phyloP scores from a whole-genome alignment of 2,888 invertebrate genomes.

The Habrosyne pyritoides region DNA sequence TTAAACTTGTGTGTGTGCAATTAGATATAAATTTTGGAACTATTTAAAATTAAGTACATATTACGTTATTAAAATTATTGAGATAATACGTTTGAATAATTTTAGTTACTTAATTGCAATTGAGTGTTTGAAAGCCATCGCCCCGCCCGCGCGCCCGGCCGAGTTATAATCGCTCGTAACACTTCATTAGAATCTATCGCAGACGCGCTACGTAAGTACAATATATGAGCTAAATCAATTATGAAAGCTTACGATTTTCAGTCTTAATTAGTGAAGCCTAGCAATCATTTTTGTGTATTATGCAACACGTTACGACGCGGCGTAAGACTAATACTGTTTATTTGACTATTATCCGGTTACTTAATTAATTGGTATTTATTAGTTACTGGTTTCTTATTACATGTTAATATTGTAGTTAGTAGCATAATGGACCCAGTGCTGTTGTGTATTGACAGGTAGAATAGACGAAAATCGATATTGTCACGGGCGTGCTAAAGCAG shows the following conservation, averaged over 20 bases:
- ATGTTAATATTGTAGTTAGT: background rate
- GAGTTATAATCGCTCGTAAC: background rate
- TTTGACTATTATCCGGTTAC: background rate
- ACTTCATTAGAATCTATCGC: background rate
- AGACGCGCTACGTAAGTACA: background rate
- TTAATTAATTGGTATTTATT: background rate
- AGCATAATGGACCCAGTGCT: background rate
- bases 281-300: background rate
- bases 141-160: background rate
- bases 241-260: background rate
- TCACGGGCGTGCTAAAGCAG: background rate
- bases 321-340: background rate
- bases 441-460: background rate
- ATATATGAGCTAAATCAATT: background rate
- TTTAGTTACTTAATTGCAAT: too few species aligned
- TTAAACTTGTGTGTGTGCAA: too few species aligned
- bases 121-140: too few species aligned
- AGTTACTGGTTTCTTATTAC: constrained; percentile 1
- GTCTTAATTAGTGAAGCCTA: too few species aligned
- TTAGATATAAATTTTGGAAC: too few species aligned
- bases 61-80: too few species aligned
- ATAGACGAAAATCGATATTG: constrained; percentile 3
- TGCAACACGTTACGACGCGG: background rate
- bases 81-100: too few species aligned
- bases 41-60: too few species aligned